Evolutionary conservation across 53 echinoderm and acorn worm species (phyloP).

Genomic region (Pentamera pediparva): DNA sequence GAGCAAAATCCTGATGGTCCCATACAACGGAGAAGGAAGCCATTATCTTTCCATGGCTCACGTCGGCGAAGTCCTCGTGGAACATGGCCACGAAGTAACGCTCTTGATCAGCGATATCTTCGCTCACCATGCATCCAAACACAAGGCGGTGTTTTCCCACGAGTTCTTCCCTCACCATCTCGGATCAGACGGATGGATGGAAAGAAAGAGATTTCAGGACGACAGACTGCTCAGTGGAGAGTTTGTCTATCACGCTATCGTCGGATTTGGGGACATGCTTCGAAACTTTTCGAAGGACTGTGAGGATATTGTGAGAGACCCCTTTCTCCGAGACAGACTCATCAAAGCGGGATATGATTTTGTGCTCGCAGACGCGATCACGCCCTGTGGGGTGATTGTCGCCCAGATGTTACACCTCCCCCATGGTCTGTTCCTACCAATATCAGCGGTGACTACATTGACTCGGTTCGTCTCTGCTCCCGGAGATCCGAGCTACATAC

Average conservation of each 20-base stretch:
- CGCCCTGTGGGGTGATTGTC: conserved; percentile 3
- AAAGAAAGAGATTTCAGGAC: background rate
- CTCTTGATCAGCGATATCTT: conserved; percentile 8
- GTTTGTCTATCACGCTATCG: background rate
- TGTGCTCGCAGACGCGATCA: background rate
- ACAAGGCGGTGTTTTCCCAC: background rate
- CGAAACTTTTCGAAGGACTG: conserved; percentile 23
- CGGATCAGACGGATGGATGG: background rate
- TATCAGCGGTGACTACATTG: conserved; percentile 1
- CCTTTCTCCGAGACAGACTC: background rate
- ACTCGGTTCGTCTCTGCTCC: conserved; percentile 1
- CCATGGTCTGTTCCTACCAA: background rate
- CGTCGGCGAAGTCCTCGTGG: conserved; percentile 9
- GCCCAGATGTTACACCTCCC: background rate
- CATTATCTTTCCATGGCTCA: conserved; percentile 24
- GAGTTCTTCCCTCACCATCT: conserved; percentile 14
- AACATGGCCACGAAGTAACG: conserved; percentile 14
- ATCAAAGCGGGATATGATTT: background rate
- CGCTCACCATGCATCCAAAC: background rate
- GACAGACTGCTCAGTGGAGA: background rate
- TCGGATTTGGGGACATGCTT: background rate
- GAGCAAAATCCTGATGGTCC: conserved; percentile 11
- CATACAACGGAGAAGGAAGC: conserved; percentile 24
- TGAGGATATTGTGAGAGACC: conserved; percentile 6
- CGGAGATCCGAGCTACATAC: background rate